Percentiles rank a stretch among this genome's conserved stretches.
Evolutionary conservation across 2,888 invertebrate genomes (phyloP).

Genomic region (Spodoptera littoralis): DNA sequence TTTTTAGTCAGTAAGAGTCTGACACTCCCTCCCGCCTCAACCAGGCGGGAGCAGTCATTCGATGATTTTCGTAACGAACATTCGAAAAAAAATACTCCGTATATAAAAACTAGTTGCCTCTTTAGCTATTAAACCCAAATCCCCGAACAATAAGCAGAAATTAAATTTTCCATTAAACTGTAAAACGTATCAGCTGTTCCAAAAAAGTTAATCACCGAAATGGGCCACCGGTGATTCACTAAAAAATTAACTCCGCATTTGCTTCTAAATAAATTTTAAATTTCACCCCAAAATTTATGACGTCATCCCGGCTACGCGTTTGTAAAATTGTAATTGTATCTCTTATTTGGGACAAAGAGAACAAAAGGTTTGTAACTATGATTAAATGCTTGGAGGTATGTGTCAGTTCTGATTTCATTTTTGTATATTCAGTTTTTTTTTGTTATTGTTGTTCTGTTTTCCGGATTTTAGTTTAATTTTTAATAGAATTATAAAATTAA

Average conservation of each 20-base stretch:
- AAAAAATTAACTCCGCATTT: constrained; percentile 80
- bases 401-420: constrained; percentile 42
- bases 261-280: constrained; percentile 82
- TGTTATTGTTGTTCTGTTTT: constrained; percentile 33
- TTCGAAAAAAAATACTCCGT: too few species aligned
- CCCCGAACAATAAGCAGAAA: constrained; percentile 58
- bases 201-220: constrained; percentile 71
- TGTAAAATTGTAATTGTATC: constrained; percentile 74
- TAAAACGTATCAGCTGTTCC: constrained; percentile 56
- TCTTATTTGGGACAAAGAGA: constrained; percentile 75
- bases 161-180: constrained; percentile 61
- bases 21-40: too few species aligned
- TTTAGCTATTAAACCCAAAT: constrained; percentile 39
- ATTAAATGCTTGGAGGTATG: constrained; percentile 58
- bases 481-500: neutral
- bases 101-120: constrained; percentile 10
- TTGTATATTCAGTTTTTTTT: constrained; percentile 40
- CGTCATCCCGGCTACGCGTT: constrained; percentile 65
- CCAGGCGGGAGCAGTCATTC: too few species aligned
- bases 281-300: constrained; percentile 78
- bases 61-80: too few species aligned
- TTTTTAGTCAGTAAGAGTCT: too few species aligned
- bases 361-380: constrained; percentile 71
- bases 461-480: neutral
- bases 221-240: constrained; percentile 77